A percentile compares a stretch with the other conserved stretches of the same genome.
Conservation (phyloP, 2,888 invertebrate genomes). For the Ophion slaviceki region DNA sequence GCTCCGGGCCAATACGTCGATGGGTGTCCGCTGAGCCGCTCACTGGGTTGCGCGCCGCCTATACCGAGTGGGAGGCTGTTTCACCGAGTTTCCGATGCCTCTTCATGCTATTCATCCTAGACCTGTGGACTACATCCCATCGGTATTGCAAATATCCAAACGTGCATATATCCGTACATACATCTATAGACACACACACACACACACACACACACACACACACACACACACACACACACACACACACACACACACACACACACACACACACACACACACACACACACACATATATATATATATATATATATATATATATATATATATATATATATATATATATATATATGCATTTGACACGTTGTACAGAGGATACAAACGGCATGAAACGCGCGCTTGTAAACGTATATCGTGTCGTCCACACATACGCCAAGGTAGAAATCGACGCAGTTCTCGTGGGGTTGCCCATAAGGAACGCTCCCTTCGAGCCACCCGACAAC, state of each 20-base stretch:
- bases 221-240: too few species aligned
- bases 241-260: too few species aligned
- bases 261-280: too few species aligned
- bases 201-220: too few species aligned
- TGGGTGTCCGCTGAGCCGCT: too few species aligned
- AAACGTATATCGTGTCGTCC: slow-evolving; percentile 36
- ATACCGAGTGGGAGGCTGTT: too few species aligned
- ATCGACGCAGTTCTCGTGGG: slow-evolving; percentile 58
- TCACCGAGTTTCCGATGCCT: neutral
- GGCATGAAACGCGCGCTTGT: slow-evolving; percentile 31
- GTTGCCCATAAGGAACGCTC: slow-evolving; percentile 63
- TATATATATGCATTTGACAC: slow-evolving; percentile 10
- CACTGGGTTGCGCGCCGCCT: too few species aligned
- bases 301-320: too few species aligned
- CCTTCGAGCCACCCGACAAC: slow-evolving; percentile 6
- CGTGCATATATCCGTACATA: slow-evolving; percentile 9
- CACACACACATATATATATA: too few species aligned
- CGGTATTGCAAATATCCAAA: slow-evolving; percentile 45
- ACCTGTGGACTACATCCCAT: slow-evolving; percentile 23
- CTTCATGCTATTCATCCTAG: slow-evolving; percentile 28
- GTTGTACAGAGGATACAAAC: slow-evolving; percentile 26
- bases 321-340: too few species aligned
- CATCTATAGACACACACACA: too few species aligned
- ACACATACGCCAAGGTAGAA: slow-evolving; percentile 58
- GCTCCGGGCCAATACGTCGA: too few species aligned